These are phyloP conservation scores for Leptobrachium ailaonicum DNA, from an alignment of 2,113 vertebrate species.

Conservation along the genomic window DNA sequence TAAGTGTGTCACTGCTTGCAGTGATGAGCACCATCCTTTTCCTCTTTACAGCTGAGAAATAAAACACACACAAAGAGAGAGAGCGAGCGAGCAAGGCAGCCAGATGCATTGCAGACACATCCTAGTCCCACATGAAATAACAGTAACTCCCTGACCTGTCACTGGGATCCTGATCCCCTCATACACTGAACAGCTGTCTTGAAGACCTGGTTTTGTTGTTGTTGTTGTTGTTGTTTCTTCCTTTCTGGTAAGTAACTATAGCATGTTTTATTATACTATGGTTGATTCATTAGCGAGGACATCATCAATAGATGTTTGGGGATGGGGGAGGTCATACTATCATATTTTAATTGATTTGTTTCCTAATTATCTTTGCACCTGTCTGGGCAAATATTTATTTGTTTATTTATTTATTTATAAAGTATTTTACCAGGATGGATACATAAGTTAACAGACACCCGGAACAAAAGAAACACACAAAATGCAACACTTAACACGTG, in stretches of 20 bases:
- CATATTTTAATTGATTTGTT: neutral
- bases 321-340: slow-evolving; percentile 1
- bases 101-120: neutral
- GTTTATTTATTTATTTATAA: no score
- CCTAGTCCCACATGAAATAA: slow-evolving; percentile 24
- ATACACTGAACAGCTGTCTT: neutral
- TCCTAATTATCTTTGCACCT: slow-evolving; percentile 54
- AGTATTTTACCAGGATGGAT: no score
- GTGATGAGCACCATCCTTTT: slow-evolving; percentile 26
- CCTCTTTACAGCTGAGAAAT: slow-evolving; percentile 34
- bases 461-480: no score
- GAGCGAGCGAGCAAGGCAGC: neutral
- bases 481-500: no score
- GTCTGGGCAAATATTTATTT: slow-evolving; percentile 35
- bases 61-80: slow-evolving; percentile 34
- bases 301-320: slow-evolving; percentile 13
- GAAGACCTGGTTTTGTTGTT: neutral
- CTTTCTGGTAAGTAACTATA: slow-evolving; percentile 13
- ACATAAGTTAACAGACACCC: no score
- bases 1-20: slow-evolving; percentile 39
- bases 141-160: slow-evolving; percentile 5
- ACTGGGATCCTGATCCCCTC: neutral
- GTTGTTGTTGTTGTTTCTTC: neutral
- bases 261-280: slow-evolving; percentile 51
- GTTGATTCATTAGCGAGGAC: slow-evolving; percentile 57